Conservation (phyloP, 2,113 vertebrate species). For the Ameiurus melas region DNA sequence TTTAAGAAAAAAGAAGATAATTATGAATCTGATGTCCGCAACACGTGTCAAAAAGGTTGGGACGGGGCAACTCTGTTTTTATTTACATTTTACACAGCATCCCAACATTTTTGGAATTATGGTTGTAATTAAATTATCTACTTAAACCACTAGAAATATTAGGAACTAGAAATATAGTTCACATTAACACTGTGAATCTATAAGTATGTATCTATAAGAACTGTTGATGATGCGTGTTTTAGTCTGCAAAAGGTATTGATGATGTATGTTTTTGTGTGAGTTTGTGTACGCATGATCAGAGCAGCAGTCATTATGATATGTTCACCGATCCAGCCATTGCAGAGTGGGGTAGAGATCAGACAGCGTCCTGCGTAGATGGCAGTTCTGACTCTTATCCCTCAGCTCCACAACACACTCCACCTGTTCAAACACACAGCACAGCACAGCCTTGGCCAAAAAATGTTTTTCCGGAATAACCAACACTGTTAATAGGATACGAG, state of each 20-base stretch:
- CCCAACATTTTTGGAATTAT: too few relatives aligned
- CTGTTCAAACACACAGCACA: conserved; percentile 66
- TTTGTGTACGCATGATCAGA: neutral
- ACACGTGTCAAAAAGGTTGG: too few relatives aligned
- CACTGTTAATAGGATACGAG: neutral
- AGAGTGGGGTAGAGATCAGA: conserved; percentile 80
- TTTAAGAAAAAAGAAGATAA: too few relatives aligned
- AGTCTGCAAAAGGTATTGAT: too few relatives aligned
- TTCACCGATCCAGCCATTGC: conserved; percentile 79
- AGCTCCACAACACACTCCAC: conserved; percentile 86
- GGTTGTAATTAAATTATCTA: neutral
- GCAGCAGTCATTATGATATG: neutral
- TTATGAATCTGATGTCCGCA: too few relatives aligned
- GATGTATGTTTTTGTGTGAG: too few relatives aligned
- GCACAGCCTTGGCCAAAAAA: neutral
- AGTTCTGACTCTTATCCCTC: conserved; percentile 80
- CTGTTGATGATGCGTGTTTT: neutral
- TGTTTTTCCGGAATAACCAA: neutral
- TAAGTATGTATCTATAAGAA: neutral
- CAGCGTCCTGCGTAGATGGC: conserved; percentile 75
- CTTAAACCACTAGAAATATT: neutral
- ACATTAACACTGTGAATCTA: neutral
- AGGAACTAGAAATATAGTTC: neutral
- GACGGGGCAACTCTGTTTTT: too few relatives aligned
- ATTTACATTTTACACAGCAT: too few relatives aligned